Percentiles rank a stretch among this genome's conserved stretches.
Evolutionary conservation across 1,140 invertebrate genomes (phyloP).

Genomic region (Lepidurus couesii): DNA sequence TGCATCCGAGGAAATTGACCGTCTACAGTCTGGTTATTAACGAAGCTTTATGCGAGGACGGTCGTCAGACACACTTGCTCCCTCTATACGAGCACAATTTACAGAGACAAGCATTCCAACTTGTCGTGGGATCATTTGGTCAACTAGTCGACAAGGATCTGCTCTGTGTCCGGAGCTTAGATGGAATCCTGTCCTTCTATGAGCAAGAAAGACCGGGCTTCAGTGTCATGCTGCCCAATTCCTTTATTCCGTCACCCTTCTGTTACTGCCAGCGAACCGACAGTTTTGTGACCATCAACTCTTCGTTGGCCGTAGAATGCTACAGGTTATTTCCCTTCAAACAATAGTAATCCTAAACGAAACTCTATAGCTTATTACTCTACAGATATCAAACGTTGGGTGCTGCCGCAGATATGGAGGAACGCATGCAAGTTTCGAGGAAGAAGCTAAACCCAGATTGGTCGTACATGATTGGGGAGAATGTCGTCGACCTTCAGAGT

Average conservation of each 20-base stretch:
- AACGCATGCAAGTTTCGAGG: conserved; percentile 45
- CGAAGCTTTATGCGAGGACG: conserved; percentile 41
- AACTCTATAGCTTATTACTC: conserved; percentile 24
- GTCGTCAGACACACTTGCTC: conserved; percentile 43
- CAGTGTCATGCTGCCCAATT: conserved; percentile 62
- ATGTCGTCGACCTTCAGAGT: conserved; percentile 57
- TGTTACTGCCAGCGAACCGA: conserved; percentile 70
- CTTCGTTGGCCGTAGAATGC: conserved; percentile 66
- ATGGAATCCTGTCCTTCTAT: conserved; percentile 75
- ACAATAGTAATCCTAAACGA: too few species aligned
- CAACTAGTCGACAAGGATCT: conserved; percentile 66
- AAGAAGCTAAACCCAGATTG: conserved; percentile 62
- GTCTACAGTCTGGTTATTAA: conserved; percentile 58
- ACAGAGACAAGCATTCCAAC: conserved; percentile 56
- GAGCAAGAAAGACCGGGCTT: conserved; percentile 82
- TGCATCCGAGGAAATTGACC: conserved; percentile 60
- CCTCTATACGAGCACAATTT: conserved; percentile 61
- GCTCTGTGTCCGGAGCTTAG: conserved; percentile 76
- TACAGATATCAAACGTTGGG: conserved; percentile 40
- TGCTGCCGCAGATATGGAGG: conserved; percentile 43
- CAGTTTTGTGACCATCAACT: conserved; percentile 67
- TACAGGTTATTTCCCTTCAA: conserved; percentile 59
- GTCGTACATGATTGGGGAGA: conserved; percentile 70
- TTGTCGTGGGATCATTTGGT: conserved; percentile 75
- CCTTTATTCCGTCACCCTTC: conserved; percentile 70